Base-by-base conservation (phyloP, 1,140 invertebrate genomes). In the Zaprionus nigranus region DNA sequence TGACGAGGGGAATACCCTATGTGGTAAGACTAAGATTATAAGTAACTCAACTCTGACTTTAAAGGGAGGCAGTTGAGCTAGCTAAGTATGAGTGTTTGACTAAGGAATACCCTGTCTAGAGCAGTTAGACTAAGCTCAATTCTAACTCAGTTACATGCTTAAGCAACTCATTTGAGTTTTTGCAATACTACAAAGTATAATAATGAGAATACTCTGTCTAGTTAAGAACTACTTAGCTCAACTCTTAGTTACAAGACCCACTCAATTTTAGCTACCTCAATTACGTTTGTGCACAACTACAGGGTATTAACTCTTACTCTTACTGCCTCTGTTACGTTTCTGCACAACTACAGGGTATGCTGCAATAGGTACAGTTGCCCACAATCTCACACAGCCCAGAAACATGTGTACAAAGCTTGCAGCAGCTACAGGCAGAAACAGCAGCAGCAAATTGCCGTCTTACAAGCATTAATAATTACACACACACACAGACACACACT, bases 381-480 rank as follows among this genome's bases (percentile, higher is more conserved):
- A 9, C 30, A 54, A 49, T 56, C 64, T 54, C 54, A 57, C 54
- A 57, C 51, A 54, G 20, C 15, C 66, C 17, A 58, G 60, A 62
- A 75, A 75, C 66, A 70, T 69, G 65, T 75, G 72, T 69, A 59
- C 65, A 61, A 65, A 40, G 54, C 56, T 63, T 71, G 66, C 59
- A 56, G 13, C 69, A 46, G 40, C 40, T n/a, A 17, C 40, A 17
- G 40, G 30, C 30, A 34, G 9, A 11, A 34, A 34, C 30, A 43
- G 63, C 59, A 54, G 7, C 68, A 36, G 61, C 75, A 84, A 80
- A 76, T 83, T 82, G 64, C 60, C 46, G 36, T 38, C 56, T 63
- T 68, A 71, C 59, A 63, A 64, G 78, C 65, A 38, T 69, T 65
- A 68, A 72, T 86, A 79, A 81, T 81, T 82, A 75, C 70, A 83